These are phyloP conservation scores for Xerus inauris DNA, from an alignment of 2,113 vertebrate species.

Conservation along the genomic window DNA sequence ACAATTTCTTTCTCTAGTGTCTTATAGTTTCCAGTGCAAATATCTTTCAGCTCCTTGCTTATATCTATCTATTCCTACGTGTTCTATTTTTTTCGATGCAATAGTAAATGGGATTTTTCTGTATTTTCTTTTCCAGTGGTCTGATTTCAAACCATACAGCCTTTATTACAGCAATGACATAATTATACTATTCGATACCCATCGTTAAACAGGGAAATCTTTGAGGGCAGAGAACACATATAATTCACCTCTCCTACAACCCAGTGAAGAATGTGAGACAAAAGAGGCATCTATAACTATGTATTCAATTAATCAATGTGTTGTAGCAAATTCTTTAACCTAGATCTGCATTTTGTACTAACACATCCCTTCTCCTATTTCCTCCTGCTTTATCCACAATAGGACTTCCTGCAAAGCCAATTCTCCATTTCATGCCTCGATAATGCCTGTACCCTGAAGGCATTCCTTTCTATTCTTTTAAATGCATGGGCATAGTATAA, in stretches of 20 bases:
- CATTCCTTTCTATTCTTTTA: slow-evolving; percentile 8
- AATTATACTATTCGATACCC: neutral
- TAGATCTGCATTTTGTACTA: slow-evolving; percentile 49
- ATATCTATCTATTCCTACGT: neutral
- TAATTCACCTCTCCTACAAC: slow-evolving; percentile 11
- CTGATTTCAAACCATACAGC: neutral
- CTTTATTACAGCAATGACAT: neutral
- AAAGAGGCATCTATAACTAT: slow-evolving; percentile 23
- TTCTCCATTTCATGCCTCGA: slow-evolving; percentile 50
- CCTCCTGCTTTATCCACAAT: slow-evolving; percentile 72
- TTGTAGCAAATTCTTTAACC: slow-evolving; percentile 20
- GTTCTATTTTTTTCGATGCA: neutral
- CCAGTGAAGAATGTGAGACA: slow-evolving; percentile 16
- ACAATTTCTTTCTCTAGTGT: neutral
- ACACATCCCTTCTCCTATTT: slow-evolving; percentile 72
- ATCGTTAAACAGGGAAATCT: slow-evolving; percentile 16
- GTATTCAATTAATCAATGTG: slow-evolving; percentile 25
- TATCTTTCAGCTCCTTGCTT: neutral
- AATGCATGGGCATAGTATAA: neutral
- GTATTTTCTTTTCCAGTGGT: neutral
- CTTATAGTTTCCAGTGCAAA: neutral
- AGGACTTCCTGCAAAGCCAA: slow-evolving; percentile 67
- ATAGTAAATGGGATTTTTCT: neutral
- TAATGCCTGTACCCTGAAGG: neutral
- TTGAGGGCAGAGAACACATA: neutral